phyloP scores from a whole-genome alignment of 2,113 vertebrate genomes.

The Phoenicopterus ruber region DNA sequence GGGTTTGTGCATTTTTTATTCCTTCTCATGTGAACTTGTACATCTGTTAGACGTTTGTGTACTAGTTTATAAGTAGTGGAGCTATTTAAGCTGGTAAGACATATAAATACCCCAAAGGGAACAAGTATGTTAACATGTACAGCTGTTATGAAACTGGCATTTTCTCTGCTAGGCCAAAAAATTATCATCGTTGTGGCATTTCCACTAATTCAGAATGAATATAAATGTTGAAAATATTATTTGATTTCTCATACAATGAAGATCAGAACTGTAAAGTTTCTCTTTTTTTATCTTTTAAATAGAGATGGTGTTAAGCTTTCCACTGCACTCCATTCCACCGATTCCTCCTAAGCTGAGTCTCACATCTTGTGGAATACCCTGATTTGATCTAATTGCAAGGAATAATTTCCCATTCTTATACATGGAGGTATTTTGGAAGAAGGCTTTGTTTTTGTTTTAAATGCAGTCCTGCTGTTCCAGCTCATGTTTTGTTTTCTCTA shows the following conservation, averaged over 20 bases:
- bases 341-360: not conserved
- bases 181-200: not conserved
- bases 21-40: slow-evolving; percentile 29
- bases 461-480: not conserved
- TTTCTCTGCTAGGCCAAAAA: not conserved
- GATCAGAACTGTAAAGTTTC: not conserved
- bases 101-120: slow-evolving; percentile 8
- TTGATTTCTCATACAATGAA: not conserved
- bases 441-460: slow-evolving; percentile 10
- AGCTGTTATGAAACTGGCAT: slow-evolving; percentile 3
- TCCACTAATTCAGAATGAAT: not conserved
- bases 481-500: not conserved
- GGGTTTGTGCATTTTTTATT: slow-evolving; percentile 9
- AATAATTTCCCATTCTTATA: not conserved
- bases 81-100: slow-evolving; percentile 23
- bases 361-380: not conserved
- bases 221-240: not conserved
- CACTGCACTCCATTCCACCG: not conserved
- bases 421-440: not conserved
- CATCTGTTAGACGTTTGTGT: slow-evolving; percentile 51
- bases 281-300: not conserved
- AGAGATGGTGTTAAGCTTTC: not conserved
- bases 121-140: slow-evolving; percentile 4
- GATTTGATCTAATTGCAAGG: not conserved
- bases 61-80: slow-evolving; percentile 26